Base-by-base conservation (phyloP, 64 coral and sea anemone species). In the Actinia tenebrosa region DNA sequence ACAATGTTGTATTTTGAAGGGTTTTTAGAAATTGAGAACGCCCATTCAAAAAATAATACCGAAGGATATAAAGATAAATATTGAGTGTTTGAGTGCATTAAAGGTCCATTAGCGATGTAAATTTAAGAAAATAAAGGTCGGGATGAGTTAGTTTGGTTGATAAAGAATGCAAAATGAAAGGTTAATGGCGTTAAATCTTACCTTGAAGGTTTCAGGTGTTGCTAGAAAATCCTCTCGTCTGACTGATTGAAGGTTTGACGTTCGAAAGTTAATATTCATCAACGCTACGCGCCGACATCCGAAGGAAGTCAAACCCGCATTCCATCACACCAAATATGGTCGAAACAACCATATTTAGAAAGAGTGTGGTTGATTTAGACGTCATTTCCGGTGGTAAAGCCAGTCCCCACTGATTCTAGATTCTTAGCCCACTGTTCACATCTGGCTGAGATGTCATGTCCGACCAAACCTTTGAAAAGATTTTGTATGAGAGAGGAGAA, bases 301-400 rank as follows among this genome's bases (percentile, higher is more conserved):
- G 30, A 37, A 37, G 7, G 89, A 91, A 91, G 84, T 91, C 53
- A 45, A 79, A 56, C 89, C 10, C 50, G 25, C 77, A 91, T 87
- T 82, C 59, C 77, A 69, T 87, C 44, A 82, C 60, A 64, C 89
- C 89, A 91, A 87, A 87, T 80, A 80, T 91, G 89, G 89, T 5
- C 14, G 52, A 19, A 7, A 46, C 53, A 15, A 37, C 84, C 89
- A 91, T 87, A 87, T 91, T 81, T 84, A 25, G 78, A 22, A 89
- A 15, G 77, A 45, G 56, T 50, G 27, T 10, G 56, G 0, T 0
- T 7, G 4, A 2, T 22, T 26, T 26, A 53, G 23, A 55, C 47
- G 82, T 84, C 82, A 84, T 83, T 83, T 83, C 82, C 53, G 82
- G 77, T 79, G 7, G 16, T 42, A 22, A 23, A 3, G 22, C 71